Percentiles rank a stretch among this genome's conserved stretches.
phyloP scores from a whole-genome alignment of 2,113 vertebrate species.

The Rhadina sibilatrix region DNA sequence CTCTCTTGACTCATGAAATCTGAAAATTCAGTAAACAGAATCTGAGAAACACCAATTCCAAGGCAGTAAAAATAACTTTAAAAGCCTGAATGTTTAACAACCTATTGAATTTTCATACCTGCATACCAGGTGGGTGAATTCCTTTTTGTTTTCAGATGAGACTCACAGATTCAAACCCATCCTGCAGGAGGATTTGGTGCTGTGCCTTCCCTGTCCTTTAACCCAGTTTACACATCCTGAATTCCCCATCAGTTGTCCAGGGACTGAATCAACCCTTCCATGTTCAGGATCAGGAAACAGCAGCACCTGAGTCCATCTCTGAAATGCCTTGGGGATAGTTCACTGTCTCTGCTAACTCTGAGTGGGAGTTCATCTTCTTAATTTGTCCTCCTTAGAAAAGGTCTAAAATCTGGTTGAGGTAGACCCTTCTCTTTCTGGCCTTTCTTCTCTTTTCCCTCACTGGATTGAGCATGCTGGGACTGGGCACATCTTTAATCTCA shows the following conservation, averaged over 20 bases:
- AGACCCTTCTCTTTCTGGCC: background rate
- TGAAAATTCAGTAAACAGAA: background rate
- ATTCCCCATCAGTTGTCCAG: background rate
- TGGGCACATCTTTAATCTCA: background rate
- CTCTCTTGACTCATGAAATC: background rate
- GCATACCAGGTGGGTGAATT: background rate
- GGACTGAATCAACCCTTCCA: background rate
- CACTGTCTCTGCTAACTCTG: background rate
- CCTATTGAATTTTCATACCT: background rate
- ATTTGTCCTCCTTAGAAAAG: background rate
- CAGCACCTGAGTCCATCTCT: accelerated
- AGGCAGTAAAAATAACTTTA: background rate
- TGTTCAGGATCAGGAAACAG: background rate
- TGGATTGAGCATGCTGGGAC: background rate
- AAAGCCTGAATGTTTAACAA: background rate
- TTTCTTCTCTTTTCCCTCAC: background rate
- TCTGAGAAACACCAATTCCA: background rate
- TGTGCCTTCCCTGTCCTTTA: background rate
- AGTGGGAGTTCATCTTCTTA: background rate
- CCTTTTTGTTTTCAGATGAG: accelerated
- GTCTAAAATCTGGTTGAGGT: background rate
- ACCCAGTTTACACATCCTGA: background rate
- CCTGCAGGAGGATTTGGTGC: background rate
- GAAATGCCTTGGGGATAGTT: background rate
- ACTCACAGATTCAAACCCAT: background rate